Evolutionary conservation across 2,113 vertebrate genomes (phyloP), one percentile per base, ranked within the genome.

Genomic region (Ploceus nigricollis): DNA sequence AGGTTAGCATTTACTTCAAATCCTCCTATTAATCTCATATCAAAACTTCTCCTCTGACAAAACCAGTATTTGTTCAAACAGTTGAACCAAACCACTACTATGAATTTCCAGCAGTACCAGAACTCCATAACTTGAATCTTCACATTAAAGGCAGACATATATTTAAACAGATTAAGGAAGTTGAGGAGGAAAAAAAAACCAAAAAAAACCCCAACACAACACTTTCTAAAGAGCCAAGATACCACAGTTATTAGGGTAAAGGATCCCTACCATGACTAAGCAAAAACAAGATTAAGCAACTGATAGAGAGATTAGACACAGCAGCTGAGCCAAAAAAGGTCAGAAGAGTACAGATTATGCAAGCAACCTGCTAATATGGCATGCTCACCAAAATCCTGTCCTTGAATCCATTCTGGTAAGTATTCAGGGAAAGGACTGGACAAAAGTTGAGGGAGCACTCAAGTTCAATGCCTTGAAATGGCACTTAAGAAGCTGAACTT

Each of bases 191-290:
- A 39, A 37, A 42, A 28, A 10, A 18, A 44, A 25, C 5, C 17
- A 28, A 9, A 37, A 37, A 4, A 8, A n/a, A 10, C 1, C 1
- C 18, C 68, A 63, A 14, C 5, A 5, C 8, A 76, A 21, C 8
- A 19, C 9, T n/a, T 83, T 47, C 45, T 28, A 40, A 92, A 50
- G 31, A 85, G 27, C 9, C 31, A 51, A 69, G 31, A 56, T 13
- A 75, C 4, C 11, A 65, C 19, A 85, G 28, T 25, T 50, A 68
- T 33, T 58, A 57, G 16, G 8, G 18, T 21, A 72, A 68, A 42
- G 37, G 54, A 87, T 65, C 76, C 50, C 82, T 89, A 90, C 93
- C 93, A 94, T 98, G 97, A 98, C 96, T 94, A 94, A 95, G 97
- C 97, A 97, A 97, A 97, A 97, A 17, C 28, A 66, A 94, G 42